phyloP scores from a whole-genome alignment of 2,888 invertebrate genomes.

The Petrophora chlorosata region DNA sequence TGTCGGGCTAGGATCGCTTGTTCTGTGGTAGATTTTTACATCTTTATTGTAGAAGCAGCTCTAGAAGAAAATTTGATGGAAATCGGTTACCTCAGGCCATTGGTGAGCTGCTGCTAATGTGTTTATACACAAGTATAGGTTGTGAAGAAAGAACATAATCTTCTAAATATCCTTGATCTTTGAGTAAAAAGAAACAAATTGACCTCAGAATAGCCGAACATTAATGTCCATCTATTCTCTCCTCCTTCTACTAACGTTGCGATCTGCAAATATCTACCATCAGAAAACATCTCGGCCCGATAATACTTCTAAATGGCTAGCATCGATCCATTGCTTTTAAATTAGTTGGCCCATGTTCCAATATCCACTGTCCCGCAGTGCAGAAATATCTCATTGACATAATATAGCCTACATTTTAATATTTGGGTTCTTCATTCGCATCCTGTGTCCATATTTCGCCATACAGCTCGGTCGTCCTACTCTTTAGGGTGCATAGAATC shows the following conservation, averaged over 20 bases:
- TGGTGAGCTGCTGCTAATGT: too few relatives aligned
- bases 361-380: conserved; percentile 63
- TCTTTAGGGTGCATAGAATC: conserved; percentile 24
- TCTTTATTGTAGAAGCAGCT: conserved; percentile 12
- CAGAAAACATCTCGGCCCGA: conserved; percentile 63
- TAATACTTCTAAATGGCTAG: conserved; percentile 60
- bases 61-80: neutral
- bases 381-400: neutral
- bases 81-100: conserved; percentile 6
- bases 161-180: too few relatives aligned
- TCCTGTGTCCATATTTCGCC: neutral
- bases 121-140: too few relatives aligned
- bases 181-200: too few relatives aligned
- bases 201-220: too few relatives aligned
- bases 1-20: conserved; percentile 53
- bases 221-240: too few relatives aligned
- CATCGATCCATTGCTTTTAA: conserved; percentile 69
- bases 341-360: conserved; percentile 61
- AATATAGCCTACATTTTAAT: neutral
- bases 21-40: conserved; percentile 42
- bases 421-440: neutral
- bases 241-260: too few relatives aligned
- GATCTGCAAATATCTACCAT: conserved; percentile 47
- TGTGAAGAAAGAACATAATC: too few relatives aligned
- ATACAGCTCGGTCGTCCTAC: conserved; percentile 4